These are phyloP conservation scores for Astyanax mexicanus DNA, from an alignment of 2,797 vertebrate species.

Conservation along the genomic window DNA sequence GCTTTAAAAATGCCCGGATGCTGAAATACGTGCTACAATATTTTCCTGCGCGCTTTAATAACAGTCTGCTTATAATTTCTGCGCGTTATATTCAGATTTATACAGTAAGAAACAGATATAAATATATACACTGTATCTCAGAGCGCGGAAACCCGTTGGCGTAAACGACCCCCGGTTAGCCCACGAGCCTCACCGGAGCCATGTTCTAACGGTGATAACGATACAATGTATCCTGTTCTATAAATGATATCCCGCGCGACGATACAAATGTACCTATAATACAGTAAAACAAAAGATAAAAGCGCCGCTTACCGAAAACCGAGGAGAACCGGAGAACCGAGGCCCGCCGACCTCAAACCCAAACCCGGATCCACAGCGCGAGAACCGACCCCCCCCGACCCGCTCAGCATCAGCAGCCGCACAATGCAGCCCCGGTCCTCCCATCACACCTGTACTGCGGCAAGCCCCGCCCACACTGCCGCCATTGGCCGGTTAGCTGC, in stretches of 20 bases:
- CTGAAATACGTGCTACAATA: no score
- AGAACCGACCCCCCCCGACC: slow-evolving; percentile 62
- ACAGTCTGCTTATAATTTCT: no score
- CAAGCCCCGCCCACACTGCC: not conserved
- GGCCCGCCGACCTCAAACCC: slow-evolving; percentile 62
- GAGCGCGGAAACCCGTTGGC: not conserved
- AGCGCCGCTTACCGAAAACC: slow-evolving; percentile 76
- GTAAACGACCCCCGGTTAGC: not conserved
- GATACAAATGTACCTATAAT: no score
- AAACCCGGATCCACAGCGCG: slow-evolving; percentile 78
- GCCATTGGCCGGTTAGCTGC: not conserved
- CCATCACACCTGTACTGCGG: not conserved
- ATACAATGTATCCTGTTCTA: no score
- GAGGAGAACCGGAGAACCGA: slow-evolving; percentile 63
- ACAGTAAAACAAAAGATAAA: not conserved
- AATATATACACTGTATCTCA: no score
- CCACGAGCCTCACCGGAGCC: not conserved
- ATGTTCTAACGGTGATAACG: not conserved
- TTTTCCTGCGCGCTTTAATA: no score
- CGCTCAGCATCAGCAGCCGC: slow-evolving; percentile 86
- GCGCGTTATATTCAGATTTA: no score
- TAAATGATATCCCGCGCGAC: no score
- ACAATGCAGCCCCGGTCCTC: slow-evolving; percentile 74
- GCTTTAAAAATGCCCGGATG: no score
- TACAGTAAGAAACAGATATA: no score